A percentile compares a stretch with the other conserved stretches of the same genome.
phyloP scores from a whole-genome alignment of 2,888 invertebrate genomes.

The Lomographa bimaculata region DNA sequence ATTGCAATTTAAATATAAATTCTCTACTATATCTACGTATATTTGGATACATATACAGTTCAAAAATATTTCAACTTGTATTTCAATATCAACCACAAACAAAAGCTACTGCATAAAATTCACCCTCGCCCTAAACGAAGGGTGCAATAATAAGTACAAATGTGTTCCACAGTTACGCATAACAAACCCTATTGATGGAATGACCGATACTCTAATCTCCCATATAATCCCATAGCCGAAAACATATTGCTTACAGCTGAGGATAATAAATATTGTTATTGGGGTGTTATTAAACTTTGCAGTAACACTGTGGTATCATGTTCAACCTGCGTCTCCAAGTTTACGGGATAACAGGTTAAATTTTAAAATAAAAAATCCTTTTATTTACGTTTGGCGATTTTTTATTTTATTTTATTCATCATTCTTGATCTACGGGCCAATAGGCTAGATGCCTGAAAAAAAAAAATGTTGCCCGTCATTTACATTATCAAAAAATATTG shows the following conservation, averaged over 20 bases:
- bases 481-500: no score
- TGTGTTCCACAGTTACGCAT: constrained; percentile 52
- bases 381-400: no score
- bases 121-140: constrained; percentile 24
- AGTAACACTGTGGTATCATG: constrained; percentile 2
- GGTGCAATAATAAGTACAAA: constrained; percentile 53
- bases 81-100: constrained; percentile 5
- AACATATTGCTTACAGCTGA: constrained; percentile 67
- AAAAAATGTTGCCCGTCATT: no score
- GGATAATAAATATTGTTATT: constrained; percentile 45
- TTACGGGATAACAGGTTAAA: no score
- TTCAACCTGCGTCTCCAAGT: constrained; percentile 6
- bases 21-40: no score
- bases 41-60: no score
- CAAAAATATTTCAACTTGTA: constrained; percentile 17
- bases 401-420: no score
- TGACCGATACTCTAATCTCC: constrained; percentile 65
- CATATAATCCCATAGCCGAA: constrained; percentile 56
- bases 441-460: no score
- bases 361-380: no score
- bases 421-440: no score
- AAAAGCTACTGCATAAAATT: constrained; percentile 12
- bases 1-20: no score
- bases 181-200: constrained; percentile 66
- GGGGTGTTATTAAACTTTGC: constrained; percentile 29